Conservation (phyloP, 2,797 vertebrate genomes). For the Avahi laniger region DNA sequence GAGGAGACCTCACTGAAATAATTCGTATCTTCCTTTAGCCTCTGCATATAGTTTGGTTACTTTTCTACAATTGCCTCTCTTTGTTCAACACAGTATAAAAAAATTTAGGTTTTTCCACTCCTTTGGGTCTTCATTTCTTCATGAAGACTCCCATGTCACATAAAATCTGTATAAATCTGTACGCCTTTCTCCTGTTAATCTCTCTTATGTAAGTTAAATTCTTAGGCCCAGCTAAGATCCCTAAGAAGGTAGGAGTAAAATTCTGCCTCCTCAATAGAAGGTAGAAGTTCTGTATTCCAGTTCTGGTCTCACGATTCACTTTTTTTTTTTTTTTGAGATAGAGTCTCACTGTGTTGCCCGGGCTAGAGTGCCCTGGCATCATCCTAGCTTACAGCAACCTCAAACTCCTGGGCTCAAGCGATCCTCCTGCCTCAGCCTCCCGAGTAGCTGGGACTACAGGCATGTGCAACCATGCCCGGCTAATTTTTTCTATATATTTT, state of each 20-base stretch:
- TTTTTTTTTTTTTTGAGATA: no score
- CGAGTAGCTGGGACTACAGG: no score
- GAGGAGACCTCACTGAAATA: background rate
- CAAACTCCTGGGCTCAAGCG: no score
- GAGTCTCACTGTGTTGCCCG: no score
- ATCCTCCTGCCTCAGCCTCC: no score
- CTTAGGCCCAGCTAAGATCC: background rate
- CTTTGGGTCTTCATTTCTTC: background rate
- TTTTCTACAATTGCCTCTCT: background rate
- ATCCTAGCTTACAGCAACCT: no score
- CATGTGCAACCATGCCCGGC: no score
- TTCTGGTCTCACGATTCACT: background rate
- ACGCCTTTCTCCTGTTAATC: background rate
- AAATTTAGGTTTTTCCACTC: background rate
- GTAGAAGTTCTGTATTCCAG: background rate
- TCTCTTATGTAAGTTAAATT: background rate
- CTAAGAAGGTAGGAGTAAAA: background rate
- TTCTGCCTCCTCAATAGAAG: background rate
- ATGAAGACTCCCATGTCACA: background rate
- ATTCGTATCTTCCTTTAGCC: background rate
- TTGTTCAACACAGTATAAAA: background rate
- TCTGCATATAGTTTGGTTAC: background rate
- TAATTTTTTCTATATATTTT: no score
- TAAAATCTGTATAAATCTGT: background rate
- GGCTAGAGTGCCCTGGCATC: no score